Percentiles rank a stretch among this genome's conserved stretches.
These are phyloP conservation scores for Spinus olivaceus DNA, from an alignment of 2,797 vertebrate genomes.

Conservation along the genomic window DNA sequence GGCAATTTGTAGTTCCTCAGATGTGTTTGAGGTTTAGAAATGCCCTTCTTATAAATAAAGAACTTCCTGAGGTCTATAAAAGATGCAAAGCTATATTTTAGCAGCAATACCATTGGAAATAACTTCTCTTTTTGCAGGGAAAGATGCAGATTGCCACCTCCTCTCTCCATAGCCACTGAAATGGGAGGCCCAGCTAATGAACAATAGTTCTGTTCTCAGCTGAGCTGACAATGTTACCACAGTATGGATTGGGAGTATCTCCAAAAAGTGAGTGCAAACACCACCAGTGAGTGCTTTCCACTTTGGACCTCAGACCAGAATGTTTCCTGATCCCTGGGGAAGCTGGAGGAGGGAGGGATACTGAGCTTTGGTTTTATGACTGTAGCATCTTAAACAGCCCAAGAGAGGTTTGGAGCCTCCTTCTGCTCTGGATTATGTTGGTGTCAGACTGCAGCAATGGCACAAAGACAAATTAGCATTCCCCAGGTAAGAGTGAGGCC, in stretches of 20 bases:
- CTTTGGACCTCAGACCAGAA: background rate
- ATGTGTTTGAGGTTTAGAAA: background rate
- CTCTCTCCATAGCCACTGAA: background rate
- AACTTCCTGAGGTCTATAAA: background rate
- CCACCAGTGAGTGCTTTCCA: background rate
- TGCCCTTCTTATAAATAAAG: background rate
- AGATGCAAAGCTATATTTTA: background rate
- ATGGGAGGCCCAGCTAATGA: background rate
- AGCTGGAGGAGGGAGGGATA: background rate
- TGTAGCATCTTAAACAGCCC: background rate
- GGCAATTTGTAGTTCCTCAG: background rate
- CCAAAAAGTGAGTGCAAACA: conserved; percentile 5
- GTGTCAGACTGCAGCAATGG: background rate
- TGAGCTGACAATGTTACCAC: background rate
- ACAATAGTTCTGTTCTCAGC: background rate
- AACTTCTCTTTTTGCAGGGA: background rate
- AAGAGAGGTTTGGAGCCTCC: background rate
- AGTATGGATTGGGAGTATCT: background rate
- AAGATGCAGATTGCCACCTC: background rate
- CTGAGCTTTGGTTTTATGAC: background rate
- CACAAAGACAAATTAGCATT: background rate
- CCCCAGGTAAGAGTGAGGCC: background rate
- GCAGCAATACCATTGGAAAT: background rate
- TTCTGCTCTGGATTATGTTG: background rate
- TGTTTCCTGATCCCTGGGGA: background rate